Evolutionary conservation across 2,888 invertebrate genomes (phyloP).

Genomic region (Aphodius sticticus): DNA sequence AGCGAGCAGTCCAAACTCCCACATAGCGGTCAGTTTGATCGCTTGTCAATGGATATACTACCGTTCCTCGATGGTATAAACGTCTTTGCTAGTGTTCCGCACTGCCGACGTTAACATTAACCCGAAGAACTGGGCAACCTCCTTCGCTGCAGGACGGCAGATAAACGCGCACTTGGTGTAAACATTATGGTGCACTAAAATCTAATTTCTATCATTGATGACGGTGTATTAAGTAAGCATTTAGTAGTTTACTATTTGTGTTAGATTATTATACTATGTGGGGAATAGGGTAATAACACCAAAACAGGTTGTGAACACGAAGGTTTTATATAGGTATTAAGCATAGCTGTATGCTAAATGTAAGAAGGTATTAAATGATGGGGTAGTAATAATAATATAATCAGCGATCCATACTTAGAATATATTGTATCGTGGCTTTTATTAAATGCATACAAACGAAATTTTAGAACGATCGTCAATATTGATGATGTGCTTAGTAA

Average conservation of each 20-base stretch:
- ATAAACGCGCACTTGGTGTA: background rate
- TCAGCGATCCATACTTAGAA: too few species aligned
- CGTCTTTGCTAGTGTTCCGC: constrained; percentile 15
- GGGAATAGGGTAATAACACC: background rate
- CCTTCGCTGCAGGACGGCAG: background rate
- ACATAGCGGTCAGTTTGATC: constrained; percentile 29
- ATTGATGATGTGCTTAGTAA: too few species aligned
- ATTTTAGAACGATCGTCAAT: too few species aligned
- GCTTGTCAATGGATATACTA: constrained; percentile 31
- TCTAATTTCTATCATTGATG: background rate
- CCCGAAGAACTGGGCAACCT: background rate
- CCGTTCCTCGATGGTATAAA: constrained; percentile 24
- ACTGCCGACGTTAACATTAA: background rate
- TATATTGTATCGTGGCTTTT: too few species aligned
- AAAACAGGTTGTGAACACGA: background rate
- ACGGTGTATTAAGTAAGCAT: background rate
- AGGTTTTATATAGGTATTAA: background rate
- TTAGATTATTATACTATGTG: background rate
- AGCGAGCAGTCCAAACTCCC: constrained; percentile 27
- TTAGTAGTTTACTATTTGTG: background rate
- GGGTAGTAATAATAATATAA: too few species aligned
- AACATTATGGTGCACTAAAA: background rate
- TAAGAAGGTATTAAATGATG: too few species aligned
- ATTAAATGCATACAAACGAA: too few species aligned
- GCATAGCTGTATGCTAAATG: too few species aligned